Conservation (phyloP, 2,888 invertebrate species). For the Omphaloscelis lunosa region DNA sequence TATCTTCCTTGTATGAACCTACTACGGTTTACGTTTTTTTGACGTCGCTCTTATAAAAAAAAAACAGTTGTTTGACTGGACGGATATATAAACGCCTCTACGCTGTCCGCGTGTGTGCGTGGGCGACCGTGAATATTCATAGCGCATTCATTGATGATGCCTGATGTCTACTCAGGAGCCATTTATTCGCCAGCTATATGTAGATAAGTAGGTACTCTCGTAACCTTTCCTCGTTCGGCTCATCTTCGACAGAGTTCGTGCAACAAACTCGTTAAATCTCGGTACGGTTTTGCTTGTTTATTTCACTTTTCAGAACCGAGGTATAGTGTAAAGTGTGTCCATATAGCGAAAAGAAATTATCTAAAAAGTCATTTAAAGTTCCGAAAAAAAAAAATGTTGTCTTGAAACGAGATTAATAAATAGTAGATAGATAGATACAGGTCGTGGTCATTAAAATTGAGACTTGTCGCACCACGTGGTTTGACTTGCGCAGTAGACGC, state of each 20-base stretch:
- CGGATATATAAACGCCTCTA: slow-evolving; percentile 46
- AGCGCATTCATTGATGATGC: slow-evolving; percentile 68
- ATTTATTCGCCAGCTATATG: slow-evolving; percentile 57
- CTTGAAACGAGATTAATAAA: neutral
- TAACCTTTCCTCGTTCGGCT: slow-evolving; percentile 46
- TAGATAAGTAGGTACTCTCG: slow-evolving; percentile 49
- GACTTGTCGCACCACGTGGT: too few relatives aligned
- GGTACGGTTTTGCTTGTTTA: neutral
- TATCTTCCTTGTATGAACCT: slow-evolving; percentile 24
- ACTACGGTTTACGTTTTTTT: slow-evolving; percentile 38
- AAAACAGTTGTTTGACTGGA: slow-evolving; percentile 40
- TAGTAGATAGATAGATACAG: too few relatives aligned
- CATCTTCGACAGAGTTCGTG: slow-evolving; percentile 27
- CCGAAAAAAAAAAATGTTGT: neutral
- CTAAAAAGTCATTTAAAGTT: neutral
- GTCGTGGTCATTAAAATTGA: too few relatives aligned
- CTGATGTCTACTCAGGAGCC: slow-evolving; percentile 61
- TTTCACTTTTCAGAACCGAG: neutral
- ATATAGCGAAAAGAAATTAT: neutral
- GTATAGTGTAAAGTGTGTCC: neutral
- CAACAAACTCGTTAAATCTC: neutral
- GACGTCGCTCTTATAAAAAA: slow-evolving; percentile 19
- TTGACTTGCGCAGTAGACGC: too few relatives aligned
- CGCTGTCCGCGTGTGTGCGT: slow-evolving; percentile 48
- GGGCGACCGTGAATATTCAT: slow-evolving; percentile 70